These are phyloP conservation scores for Myotis yumanensis DNA, from an alignment of 2,113 vertebrate genomes.

Conservation along the genomic window DNA sequence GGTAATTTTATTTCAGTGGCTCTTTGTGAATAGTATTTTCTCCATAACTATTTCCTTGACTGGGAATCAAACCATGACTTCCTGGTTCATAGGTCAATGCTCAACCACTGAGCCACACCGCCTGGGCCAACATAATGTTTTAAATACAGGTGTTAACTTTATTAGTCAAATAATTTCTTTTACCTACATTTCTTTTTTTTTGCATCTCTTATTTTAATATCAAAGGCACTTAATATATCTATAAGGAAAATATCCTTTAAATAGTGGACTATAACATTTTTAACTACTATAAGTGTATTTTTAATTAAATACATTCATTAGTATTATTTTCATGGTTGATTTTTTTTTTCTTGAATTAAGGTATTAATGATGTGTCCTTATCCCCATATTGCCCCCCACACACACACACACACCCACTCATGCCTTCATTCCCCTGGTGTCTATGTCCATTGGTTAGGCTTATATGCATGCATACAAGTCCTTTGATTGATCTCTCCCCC, in stretches of 20 bases:
- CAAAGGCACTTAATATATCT: not conserved
- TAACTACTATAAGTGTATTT: not conserved
- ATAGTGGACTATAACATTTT: not conserved
- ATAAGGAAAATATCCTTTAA: not conserved
- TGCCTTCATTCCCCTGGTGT: too few species aligned
- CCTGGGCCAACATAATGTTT: not conserved
- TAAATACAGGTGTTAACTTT: conserved; percentile 14
- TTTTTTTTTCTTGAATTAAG: not conserved
- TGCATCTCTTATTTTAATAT: not conserved
- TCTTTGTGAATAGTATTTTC: not conserved
- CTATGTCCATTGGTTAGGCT: too few species aligned
- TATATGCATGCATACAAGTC: too few species aligned
- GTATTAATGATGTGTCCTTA: too few species aligned
- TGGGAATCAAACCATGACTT: too few species aligned
- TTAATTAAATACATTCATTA: conserved; percentile 5
- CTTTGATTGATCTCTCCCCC: too few species aligned
- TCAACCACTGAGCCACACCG: too few species aligned
- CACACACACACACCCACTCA: too few species aligned
- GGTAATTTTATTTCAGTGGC: not conserved
- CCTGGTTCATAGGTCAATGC: too few species aligned
- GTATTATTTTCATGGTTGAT: not conserved
- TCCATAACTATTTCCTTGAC: not conserved
- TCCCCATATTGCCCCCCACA: too few species aligned
- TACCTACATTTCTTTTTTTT: not conserved
- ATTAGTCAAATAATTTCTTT: not conserved